Conservation (phyloP, 2,888 invertebrate genomes). For the Agrotis puta region DNA sequence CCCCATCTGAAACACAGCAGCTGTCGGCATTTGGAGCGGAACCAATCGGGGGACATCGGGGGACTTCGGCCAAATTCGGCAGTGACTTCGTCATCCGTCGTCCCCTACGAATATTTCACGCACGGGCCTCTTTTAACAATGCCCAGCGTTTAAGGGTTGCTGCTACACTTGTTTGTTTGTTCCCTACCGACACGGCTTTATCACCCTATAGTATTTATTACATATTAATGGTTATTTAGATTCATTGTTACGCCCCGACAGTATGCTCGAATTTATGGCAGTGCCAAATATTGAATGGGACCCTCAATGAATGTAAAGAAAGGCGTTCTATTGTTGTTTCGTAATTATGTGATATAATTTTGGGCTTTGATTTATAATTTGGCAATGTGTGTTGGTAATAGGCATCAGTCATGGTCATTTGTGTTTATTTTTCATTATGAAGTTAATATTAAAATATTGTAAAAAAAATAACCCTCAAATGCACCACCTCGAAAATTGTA, state of each 20-base stretch:
- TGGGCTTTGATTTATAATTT: slow-evolving; percentile 68
- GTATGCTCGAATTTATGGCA: slow-evolving; percentile 90
- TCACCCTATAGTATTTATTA: slow-evolving; percentile 91
- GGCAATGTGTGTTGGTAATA: slow-evolving; percentile 52
- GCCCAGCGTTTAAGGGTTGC: slow-evolving; percentile 84
- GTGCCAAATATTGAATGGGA: slow-evolving; percentile 85
- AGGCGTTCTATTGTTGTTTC: slow-evolving; percentile 76
- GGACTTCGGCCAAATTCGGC: slow-evolving; percentile 79
- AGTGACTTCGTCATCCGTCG: slow-evolving; percentile 74
- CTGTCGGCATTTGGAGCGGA: slow-evolving; percentile 89
- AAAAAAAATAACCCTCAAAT: slow-evolving; percentile 13
- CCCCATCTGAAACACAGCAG: slow-evolving; percentile 90
- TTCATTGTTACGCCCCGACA: slow-evolving; percentile 89
- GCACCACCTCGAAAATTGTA: not conserved
- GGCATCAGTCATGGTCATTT: slow-evolving; percentile 31
- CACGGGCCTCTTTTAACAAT: slow-evolving; percentile 79
- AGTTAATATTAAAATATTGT: not conserved
- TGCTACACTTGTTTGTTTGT: slow-evolving; percentile 90
- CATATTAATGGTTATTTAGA: slow-evolving; percentile 91
- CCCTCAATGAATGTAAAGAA: slow-evolving; percentile 81
- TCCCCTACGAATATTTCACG: slow-evolving; percentile 77
- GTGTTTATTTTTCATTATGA: slow-evolving; percentile 2
- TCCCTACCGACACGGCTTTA: slow-evolving; percentile 87
- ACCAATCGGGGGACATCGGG: slow-evolving; percentile 85
- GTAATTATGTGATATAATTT: slow-evolving; percentile 81